Percentiles rank a stretch among this genome's conserved stretches.
These are phyloP conservation scores for Siderastrea radians DNA, from an alignment of 92 coral and sea anemone species.

Conservation along the genomic window DNA sequence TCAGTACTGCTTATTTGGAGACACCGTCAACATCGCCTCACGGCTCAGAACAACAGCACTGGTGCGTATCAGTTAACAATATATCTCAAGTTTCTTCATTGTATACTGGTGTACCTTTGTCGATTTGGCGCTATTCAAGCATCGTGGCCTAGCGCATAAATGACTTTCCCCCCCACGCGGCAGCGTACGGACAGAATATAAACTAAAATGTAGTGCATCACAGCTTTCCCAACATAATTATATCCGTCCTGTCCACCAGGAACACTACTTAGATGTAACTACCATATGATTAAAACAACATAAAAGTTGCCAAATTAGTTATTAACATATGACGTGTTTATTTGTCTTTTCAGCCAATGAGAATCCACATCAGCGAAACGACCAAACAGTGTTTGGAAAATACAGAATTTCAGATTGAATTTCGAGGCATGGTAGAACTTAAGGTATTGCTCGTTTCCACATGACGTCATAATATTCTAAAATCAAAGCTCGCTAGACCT, in stretches of 20 bases:
- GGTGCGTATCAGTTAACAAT: slow-evolving; percentile 24
- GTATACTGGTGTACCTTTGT: not conserved
- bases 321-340: not conserved
- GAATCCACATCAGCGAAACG: slow-evolving; percentile 84
- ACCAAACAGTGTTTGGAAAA: slow-evolving; percentile 66
- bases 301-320: not conserved
- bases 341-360: slow-evolving; percentile 68
- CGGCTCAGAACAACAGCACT: slow-evolving; percentile 85
- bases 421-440: slow-evolving; percentile 68
- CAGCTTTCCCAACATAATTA: too few species aligned
- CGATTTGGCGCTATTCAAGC: not conserved
- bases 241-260: too few species aligned
- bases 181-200: too few species aligned
- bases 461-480: too few species aligned
- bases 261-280: too few species aligned
- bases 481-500: too few species aligned
- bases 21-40: slow-evolving; percentile 88
- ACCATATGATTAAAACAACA: too few species aligned
- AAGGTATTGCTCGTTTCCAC: slow-evolving; percentile 45
- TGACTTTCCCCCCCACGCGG: too few species aligned
- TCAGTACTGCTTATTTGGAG: slow-evolving; percentile 90
- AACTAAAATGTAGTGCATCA: too few species aligned
- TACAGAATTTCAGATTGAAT: slow-evolving; percentile 74
- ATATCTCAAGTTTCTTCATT: slow-evolving; percentile 1
- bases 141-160: too few species aligned